Base-by-base conservation (phyloP, 1,140 invertebrate species). In the Tetragnatha versicolor region DNA sequence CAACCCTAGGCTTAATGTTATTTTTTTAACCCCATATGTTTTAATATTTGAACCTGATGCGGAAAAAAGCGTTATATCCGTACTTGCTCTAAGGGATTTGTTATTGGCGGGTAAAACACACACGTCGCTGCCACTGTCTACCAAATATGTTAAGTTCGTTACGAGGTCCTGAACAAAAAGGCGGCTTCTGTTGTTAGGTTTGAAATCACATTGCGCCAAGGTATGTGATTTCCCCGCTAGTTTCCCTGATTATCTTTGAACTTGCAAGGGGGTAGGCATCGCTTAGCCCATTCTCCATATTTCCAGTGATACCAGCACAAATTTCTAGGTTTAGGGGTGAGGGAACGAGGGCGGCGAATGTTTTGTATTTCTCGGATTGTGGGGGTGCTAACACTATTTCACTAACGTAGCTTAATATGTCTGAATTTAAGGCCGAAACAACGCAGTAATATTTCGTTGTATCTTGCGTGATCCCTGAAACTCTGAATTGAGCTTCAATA, bases 31-130 rank as follows among this genome's bases (percentile, higher is more conserved):
- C 2, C 78, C 79, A 66, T 66, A 80, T 25, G 77, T 79, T 37
- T 53, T 55, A 10, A 80, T 80, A 7, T 77, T 22, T n/a, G 53
- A 42, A 17, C 29, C 37, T 27, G 80, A 80, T 22, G 79, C 78
- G 0, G 58, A 77, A 29, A n/a, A 78, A 4, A 79, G 27, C 10
- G 20, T 53, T 7, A 51, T n/a, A 51, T 51, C 22, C 14, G 14
- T 51, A n/a, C 17, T 51, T n/a, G 4, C 22, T 51, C 22, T 51
- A 51, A n/a, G 3, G 22, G 47, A 5, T 22, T 58, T 4, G 7
- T 5, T 22, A 6, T 65, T 39, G 22, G 12, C 6, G 10, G 37
- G 35, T 6, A 65, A 22, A 42, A 42, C 1, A 25, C 37, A 65
- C 6, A 65, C 35, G 12, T 65, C 61, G 6, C 61, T 65, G 1